Percentiles rank a stretch among this genome's conserved stretches.
Conservation (phyloP, 1,140 invertebrate genomes). For the Cataglyphis hispanica region DNA sequence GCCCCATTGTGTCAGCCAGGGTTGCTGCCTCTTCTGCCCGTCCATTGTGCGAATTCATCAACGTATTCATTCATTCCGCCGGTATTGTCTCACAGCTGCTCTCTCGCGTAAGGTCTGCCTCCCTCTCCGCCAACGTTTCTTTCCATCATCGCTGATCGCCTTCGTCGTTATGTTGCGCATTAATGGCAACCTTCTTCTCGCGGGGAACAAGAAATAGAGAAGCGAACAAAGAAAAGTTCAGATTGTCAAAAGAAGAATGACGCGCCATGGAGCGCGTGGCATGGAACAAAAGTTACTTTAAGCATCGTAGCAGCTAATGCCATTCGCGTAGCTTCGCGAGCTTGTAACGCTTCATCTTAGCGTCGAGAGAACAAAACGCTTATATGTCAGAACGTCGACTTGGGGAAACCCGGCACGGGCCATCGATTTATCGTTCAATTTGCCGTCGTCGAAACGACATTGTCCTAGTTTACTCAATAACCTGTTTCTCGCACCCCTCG, state of each 20-base stretch:
- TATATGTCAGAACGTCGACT: conserved; percentile 29
- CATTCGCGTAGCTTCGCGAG: background rate
- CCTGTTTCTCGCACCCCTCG: conserved; percentile 62
- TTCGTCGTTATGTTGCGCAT: conserved; percentile 76
- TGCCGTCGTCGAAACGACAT: conserved; percentile 49
- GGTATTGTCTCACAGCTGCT: conserved; percentile 83
- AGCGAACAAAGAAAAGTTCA: conserved; percentile 26
- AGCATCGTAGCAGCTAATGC: background rate
- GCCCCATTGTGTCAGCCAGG: conserved; percentile 81
- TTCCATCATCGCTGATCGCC: conserved; percentile 62
- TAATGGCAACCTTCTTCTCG: conserved; percentile 76
- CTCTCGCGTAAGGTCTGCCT: conserved; percentile 52
- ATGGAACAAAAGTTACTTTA: conserved; percentile 33
- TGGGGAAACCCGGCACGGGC: conserved; percentile 22
- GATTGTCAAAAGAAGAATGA: conserved; percentile 53
- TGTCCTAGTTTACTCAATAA: conserved; percentile 70
- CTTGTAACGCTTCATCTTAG: conserved; percentile 38
- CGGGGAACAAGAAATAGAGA: conserved; percentile 55
- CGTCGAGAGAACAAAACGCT: conserved; percentile 17
- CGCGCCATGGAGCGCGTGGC: conserved; percentile 29
- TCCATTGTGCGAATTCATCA: conserved; percentile 85
- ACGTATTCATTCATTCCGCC: conserved; percentile 84
- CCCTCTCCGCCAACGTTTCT: conserved; percentile 45
- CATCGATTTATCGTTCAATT: conserved; percentile 60
- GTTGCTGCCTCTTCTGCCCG: conserved; percentile 78